Base-by-base conservation (phyloP, 2,797 vertebrate species). In the Poecile montanus region DNA sequence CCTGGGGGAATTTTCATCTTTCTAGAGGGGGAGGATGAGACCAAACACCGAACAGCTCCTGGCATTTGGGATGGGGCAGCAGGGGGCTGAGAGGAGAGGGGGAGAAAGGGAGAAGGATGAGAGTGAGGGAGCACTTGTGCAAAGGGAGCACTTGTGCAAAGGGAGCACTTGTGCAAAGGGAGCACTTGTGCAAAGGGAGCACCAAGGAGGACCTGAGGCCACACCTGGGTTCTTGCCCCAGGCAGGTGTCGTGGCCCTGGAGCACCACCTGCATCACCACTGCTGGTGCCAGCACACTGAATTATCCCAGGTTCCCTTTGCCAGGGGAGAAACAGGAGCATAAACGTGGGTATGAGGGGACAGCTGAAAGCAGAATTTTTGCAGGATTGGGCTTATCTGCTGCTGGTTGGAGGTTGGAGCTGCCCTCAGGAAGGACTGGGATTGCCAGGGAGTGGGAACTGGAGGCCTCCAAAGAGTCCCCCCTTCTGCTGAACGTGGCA, bases 171-270 rank as follows among this genome's bases (percentile, higher is more conserved):
- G 25, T 68, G 53, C 65, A 25, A n/a, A 57, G 36, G 51, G 20
- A 42, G n/a, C 13, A 2, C 9, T 29, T n/a, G 32, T 62, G 47
- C 48, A n/a, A 44, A 50, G 42, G 1, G 1, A 3, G 20, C 40
- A 4, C 18, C 20, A 15, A 29, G 0, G 3, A 58, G 38, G 62
- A 42, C 7, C 13, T 13, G 11, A 56, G 58, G 34, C 44, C 34
- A 74, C 11, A 11, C 6, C 5, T 4, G 13, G 54, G 50, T 42
- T 36, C 32, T 26, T 50, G 19, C 44, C 29, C 54, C 6, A 6
- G n/a, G 13, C 3, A 1, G 36, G 25, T n/a, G 84, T 25, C 16
- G 9, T 0, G 0, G 18, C 54, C 6, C 34, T n/a, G 10, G 19
- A 22, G 32, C 66, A 50, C 11, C n/a, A 3, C 51, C 36, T n/a